phyloP scores from a whole-genome alignment of 2,797 vertebrate genomes.

The Alcedo atthis region DNA sequence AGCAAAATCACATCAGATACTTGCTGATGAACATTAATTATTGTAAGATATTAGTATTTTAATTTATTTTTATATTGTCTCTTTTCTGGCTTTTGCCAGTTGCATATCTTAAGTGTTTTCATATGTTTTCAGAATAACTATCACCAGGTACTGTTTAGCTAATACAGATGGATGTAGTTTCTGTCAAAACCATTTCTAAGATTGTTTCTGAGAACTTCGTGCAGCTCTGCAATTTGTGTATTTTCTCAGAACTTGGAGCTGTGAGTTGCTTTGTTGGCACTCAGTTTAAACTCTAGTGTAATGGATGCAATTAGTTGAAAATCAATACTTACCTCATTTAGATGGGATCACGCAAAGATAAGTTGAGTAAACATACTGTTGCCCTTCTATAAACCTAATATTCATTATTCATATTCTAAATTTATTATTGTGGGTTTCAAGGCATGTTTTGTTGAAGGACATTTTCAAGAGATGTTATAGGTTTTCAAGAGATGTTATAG shows the following conservation, averaged over 20 bases:
- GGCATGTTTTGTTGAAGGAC: not conserved
- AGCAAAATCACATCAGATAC: not conserved
- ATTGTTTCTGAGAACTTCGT: not conserved
- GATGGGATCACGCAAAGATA: not conserved
- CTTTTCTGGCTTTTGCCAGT: not conserved
- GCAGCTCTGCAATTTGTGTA: not conserved
- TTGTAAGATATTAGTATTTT: not conserved
- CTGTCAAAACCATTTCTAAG: not conserved
- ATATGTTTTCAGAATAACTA: not conserved
- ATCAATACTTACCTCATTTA: not conserved
- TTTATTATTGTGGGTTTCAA: not conserved
- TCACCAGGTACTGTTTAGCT: not conserved
- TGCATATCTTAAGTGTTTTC: not conserved
- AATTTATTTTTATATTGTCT: not conserved
- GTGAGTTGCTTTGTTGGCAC: not conserved
- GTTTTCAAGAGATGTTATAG: not conserved
- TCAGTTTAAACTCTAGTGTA: not conserved
- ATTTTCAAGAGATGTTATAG: not conserved
- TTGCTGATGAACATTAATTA: not conserved
- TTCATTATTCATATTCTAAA: not conserved
- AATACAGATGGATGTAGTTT: not conserved
- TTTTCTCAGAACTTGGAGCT: conserved; percentile 6
- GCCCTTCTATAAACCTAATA: not conserved
- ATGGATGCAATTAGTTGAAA: not conserved
- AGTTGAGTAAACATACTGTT: not conserved